These are phyloP conservation scores for Zoroaster sp. DNA, from an alignment of 53 echinoderm and acorn worm genomes.

Conservation along the genomic window DNA sequence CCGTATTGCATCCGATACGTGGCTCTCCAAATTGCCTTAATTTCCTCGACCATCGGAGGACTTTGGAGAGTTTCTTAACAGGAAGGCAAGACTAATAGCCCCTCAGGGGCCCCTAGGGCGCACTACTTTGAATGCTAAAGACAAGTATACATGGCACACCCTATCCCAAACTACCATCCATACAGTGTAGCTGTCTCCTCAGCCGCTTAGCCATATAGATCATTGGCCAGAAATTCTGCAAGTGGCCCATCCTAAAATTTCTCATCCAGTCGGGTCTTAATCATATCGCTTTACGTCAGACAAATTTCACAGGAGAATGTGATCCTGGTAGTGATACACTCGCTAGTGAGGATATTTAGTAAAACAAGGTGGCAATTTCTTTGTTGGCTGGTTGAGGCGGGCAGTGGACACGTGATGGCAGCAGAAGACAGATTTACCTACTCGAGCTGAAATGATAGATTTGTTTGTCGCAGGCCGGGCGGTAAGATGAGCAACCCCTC, in stretches of 20 bases:
- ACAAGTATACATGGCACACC: conserved; percentile 52
- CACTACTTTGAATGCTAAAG: conserved; percentile 46
- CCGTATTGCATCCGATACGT: conserved; percentile 53
- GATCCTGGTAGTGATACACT: conserved; percentile 46
- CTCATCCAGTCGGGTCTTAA: conserved; percentile 51
- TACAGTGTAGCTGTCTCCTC: conserved; percentile 20
- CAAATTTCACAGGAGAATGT: conserved; percentile 44
- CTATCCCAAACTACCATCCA: conserved; percentile 23
- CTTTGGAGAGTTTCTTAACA: conserved; percentile 50
- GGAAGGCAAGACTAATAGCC: conserved; percentile 50
- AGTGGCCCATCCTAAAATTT: conserved; percentile 57
- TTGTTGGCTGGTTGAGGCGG: conserved; percentile 31
- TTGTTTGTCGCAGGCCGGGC: conserved; percentile 59
- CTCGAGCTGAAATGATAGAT: conserved; percentile 69
- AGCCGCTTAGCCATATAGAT: conserved; percentile 32
- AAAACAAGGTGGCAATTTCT: conserved; percentile 52
- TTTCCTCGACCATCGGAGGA: conserved; percentile 52
- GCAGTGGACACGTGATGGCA: conserved; percentile 32
- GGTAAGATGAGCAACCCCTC: conserved; percentile 51
- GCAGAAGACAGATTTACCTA: conserved; percentile 56
- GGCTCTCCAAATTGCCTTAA: conserved; percentile 55
- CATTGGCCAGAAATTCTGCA: conserved; percentile 51
- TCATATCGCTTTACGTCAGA: conserved; percentile 58
- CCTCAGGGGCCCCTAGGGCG: conserved; percentile 12
- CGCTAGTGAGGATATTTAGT: conserved; percentile 21